Base-by-base conservation (phyloP, 2,888 invertebrate species). In the Julus scanicus region DNA sequence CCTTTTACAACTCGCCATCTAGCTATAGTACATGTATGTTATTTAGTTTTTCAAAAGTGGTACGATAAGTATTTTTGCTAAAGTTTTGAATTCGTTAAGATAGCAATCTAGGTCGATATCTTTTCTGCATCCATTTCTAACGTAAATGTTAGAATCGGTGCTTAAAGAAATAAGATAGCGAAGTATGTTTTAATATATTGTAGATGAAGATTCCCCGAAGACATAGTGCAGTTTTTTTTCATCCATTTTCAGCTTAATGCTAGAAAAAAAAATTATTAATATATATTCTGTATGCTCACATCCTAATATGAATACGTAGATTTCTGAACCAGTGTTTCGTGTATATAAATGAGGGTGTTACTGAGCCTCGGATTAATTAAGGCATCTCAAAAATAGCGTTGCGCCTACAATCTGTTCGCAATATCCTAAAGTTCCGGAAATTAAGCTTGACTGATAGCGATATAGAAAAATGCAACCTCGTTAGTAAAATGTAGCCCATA, bases 351-450 rank as follows among this genome's bases (percentile, higher is more conserved):
- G 71, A 71, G 71, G 71, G 29, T 71, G 71, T 29, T 71, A 71
- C 71, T 29, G 71, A 71, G 71, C 29, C 71, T 71, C n/a, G 71
- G 71, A 71, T 71, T 71, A 71, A 71, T 71, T 71, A 71, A 71
- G 29, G n/a, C 71, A 20, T 11, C 20, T 71, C 29, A 29, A 29
- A 71, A 71, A 71, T 71, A 20, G 71, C 71, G 71, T 71, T 71
- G 71, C 71, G 71, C 71, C 9, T 71, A 29, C 71, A 71, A 71
- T 71, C 71, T 71, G 71, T 71, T 71, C 71, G 71, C 71, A 71
- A 71, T 71, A 71, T 71, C 71, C 71, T 71, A 71, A 71, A 71
- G 71, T 71, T 71, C 71, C 71, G 71, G 71, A 71, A 71, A 71
- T 71, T 71, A 71, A 71, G 71, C 71, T 71, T 71, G 71, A 71